Base-by-base conservation (phyloP, 2,113 vertebrate genomes). In the Dicrurus megarhynchus region DNA sequence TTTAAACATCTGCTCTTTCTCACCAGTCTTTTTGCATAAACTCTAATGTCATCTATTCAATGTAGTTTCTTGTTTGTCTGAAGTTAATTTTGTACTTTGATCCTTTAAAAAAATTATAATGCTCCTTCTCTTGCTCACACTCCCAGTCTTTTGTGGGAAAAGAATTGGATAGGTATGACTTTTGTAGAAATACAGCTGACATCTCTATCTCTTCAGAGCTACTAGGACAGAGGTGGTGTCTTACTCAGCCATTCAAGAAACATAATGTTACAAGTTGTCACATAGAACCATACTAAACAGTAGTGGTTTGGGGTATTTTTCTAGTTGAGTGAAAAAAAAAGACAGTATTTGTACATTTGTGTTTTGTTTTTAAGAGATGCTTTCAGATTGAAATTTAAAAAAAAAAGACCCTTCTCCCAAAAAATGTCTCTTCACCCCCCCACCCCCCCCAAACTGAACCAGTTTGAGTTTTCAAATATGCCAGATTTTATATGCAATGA, bases 331-430 rank as follows among this genome's bases (percentile, higher is more conserved):
- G 13, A 6, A 28, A 50, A 52, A 70, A 71, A 70, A 35, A 8
- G 14, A 16, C 5, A 27, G 3, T 33, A 13, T 46, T 46, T 42
- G 4, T 67, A n/a, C 26, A 11, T 26, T 63, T 6, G 0, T 77
- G 16, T n/a, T 82, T 80, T 35, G 5, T 23, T 83, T 79, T 37
- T 26, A 78, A 75, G 14, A 71, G 6, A 33, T 57, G 17, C 19
- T 80, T 94, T 83, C 13, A 60, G 33, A 13, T 18, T 8, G 10
- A 88, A 61, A n/a, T 44, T 57, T 23, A 4, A 4, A 52, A 52
- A 8, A 4, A 24, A 9, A n/a, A 28, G 7, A 18, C 2, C 13
- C 3, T 1, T 0, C 10, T 50, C 4, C 16, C 23, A 27, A 26
- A 39, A 49, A 49, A 6, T 7, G 2, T 5, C 8, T 16, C 10